A percentile compares a stretch with the other conserved stretches of the same genome.
These are phyloP conservation scores for Butorides virescens DNA, from an alignment of 2,113 vertebrate species.

Conservation along the genomic window DNA sequence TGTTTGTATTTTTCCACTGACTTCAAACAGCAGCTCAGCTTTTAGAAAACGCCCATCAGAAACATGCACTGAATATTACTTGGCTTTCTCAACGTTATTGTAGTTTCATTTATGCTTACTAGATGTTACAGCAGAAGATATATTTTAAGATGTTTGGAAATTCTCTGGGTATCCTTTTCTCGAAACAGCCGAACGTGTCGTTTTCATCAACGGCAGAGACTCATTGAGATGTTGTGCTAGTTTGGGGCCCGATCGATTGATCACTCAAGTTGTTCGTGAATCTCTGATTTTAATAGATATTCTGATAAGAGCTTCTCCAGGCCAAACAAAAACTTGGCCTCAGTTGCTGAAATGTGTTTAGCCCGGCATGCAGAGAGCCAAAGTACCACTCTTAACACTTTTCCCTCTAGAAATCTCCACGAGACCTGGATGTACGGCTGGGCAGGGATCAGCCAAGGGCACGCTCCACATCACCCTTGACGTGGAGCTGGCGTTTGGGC, in stretches of 20 bases:
- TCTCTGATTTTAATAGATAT: neutral
- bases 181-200: neutral
- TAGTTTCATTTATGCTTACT: neutral
- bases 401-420: too few relatives aligned
- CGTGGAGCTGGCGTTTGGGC: accelerated
- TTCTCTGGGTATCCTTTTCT: neutral
- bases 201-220: neutral
- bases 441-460: neutral
- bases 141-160: neutral
- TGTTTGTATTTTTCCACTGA: neutral
- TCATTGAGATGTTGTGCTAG: neutral
- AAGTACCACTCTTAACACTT: too few relatives aligned
- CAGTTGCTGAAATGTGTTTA: neutral
- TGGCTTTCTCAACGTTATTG: neutral
- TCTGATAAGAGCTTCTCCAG: neutral
- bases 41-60: neutral
- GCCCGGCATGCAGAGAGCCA: accelerated
- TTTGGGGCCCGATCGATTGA: accelerated
- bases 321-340: too few relatives aligned
- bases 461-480: accelerated
- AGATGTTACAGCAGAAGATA: neutral
- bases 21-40: neutral
- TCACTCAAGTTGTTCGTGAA: neutral
- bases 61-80: neutral
- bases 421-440: neutral